A percentile compares a stretch with the other conserved stretches of the same genome.
phyloP scores from a whole-genome alignment of 1,140 invertebrate species.

The Neodiprion lecontei region DNA sequence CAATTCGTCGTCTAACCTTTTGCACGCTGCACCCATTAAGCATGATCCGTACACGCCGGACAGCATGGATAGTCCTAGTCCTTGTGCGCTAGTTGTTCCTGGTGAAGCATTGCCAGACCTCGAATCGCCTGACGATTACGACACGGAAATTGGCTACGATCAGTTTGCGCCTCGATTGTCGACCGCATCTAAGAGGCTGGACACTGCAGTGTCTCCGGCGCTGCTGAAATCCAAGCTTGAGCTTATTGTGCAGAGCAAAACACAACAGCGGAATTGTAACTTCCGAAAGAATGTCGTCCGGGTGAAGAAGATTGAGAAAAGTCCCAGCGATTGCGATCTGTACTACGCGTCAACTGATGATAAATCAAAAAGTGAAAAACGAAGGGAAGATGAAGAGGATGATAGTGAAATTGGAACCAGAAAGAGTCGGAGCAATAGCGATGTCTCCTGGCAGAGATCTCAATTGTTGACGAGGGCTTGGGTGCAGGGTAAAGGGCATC shows the following conservation, averaged over 20 bases:
- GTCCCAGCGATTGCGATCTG: slow-evolving; percentile 41
- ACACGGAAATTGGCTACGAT: slow-evolving; percentile 32
- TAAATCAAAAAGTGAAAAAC: no score
- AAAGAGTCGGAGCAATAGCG: slow-evolving; percentile 51
- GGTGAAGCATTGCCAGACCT: slow-evolving; percentile 36
- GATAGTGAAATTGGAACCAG: slow-evolving; percentile 30
- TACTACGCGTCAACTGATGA: slow-evolving; percentile 36
- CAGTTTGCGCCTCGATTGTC: slow-evolving; percentile 35
- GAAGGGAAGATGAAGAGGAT: not conserved
- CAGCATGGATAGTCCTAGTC: slow-evolving; percentile 77
- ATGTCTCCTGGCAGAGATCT: slow-evolving; percentile 52
- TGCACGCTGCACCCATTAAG: slow-evolving; percentile 63
- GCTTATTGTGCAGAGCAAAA: slow-evolving; percentile 41
- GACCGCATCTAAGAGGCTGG: slow-evolving; percentile 33
- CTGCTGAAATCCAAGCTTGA: slow-evolving; percentile 65
- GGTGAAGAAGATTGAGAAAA: slow-evolving; percentile 33
- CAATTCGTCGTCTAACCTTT: slow-evolving; percentile 56
- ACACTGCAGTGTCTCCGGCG: slow-evolving; percentile 65
- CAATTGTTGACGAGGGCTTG: slow-evolving; percentile 42
- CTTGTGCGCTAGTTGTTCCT: slow-evolving; percentile 60
- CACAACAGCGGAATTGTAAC: slow-evolving; percentile 10
- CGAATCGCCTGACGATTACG: slow-evolving; percentile 38
- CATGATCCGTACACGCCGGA: slow-evolving; percentile 80
- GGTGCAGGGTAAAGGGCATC: slow-evolving; percentile 39
- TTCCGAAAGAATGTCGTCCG: slow-evolving; percentile 14